Base-by-base conservation (phyloP, 2,888 invertebrate genomes). In the Drosophila paranaensis region DNA sequence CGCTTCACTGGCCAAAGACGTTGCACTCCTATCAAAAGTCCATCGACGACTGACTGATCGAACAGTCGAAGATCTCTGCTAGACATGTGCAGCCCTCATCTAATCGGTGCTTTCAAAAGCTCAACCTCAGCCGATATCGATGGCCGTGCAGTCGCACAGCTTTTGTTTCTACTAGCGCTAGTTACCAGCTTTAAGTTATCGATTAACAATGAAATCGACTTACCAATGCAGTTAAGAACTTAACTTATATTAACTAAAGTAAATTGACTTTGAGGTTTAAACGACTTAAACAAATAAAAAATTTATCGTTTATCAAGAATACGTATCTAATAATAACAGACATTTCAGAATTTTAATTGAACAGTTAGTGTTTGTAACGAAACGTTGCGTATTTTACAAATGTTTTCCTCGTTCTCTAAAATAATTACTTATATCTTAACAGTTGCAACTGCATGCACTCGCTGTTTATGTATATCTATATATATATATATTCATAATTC, bases 221-320 rank as follows among this genome's bases (percentile, higher is more conserved):
- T 33, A 30, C 4, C 30, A 33, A 33, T 33, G 45, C 16, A 11
- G 50, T 3, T 50, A 11, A 13, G 20, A 20, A 20, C 20, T 20
- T 20, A 2, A 20, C 20, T 20, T 20, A 20, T 20, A 1, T 20
- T 20, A 20, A 20, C 20, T 20, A 1, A 20, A 20, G 20, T 2
- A 3, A 39, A 53, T 35, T 10, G 25, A 14, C 14, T 25, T 25
- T 5, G 2, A 13, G n/a, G 20, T 20, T n/a, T 27, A 20, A 53
- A 2, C 10, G 10, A 37, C 45, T 60, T 33, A 60, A 70, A 77
- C 54, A 64, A 74, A 55, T 56, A 51, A 50, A 2, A 60, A 63
- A 61, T 77, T 71, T 71, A 66, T 71, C 78, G 51, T 58, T 66
- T 57, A 35, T 61, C 40, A 60, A 61, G 35, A 72, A 42, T 58